Conservation (phyloP, 1,140 invertebrate genomes). For the Trichomalopsis sarcophagae region DNA sequence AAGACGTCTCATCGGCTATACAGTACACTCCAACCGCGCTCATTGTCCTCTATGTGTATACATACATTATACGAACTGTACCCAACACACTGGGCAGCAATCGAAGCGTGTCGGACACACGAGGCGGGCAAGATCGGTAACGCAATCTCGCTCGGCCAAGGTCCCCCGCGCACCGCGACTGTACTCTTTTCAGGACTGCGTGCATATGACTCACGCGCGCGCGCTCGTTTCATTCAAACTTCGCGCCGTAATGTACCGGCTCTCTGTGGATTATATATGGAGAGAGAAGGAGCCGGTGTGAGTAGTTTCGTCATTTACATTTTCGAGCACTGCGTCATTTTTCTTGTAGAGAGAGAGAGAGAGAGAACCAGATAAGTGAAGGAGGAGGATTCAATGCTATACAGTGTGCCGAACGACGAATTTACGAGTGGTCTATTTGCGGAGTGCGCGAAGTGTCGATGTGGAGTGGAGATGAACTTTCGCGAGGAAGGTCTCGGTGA, state of each 20-base stretch:
- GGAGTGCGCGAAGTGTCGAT: too few relatives aligned
- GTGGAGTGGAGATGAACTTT: too few relatives aligned
- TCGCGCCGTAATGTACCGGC: neutral
- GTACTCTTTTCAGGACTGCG: constrained; percentile 27
- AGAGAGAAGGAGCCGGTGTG: neutral
- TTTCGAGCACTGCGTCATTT: constrained; percentile 42
- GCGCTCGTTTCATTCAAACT: constrained; percentile 14
- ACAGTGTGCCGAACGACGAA: too few relatives aligned
- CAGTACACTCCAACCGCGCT: neutral
- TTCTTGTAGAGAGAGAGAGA: neutral
- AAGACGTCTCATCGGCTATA: neutral
- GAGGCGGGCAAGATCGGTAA: constrained; percentile 15
- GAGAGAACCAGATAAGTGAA: too few relatives aligned
- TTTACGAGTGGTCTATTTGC: too few relatives aligned
- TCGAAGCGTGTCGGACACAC: constrained; percentile 28
- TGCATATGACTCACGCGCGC: constrained; percentile 21
- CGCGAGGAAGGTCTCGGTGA: too few relatives aligned
- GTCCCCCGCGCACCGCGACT: neutral
- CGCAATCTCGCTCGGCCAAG: constrained; percentile 42
- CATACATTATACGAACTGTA: too few relatives aligned
- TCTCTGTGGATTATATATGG: neutral
- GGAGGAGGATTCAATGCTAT: too few relatives aligned
- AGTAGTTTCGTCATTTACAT: constrained; percentile 46
- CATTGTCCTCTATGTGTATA: neutral
- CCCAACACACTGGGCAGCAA: neutral